Percentiles rank a stretch among this genome's conserved stretches.
These are phyloP conservation scores for Lasiommata megera DNA, from an alignment of 2,888 invertebrate genomes.

Conservation along the genomic window DNA sequence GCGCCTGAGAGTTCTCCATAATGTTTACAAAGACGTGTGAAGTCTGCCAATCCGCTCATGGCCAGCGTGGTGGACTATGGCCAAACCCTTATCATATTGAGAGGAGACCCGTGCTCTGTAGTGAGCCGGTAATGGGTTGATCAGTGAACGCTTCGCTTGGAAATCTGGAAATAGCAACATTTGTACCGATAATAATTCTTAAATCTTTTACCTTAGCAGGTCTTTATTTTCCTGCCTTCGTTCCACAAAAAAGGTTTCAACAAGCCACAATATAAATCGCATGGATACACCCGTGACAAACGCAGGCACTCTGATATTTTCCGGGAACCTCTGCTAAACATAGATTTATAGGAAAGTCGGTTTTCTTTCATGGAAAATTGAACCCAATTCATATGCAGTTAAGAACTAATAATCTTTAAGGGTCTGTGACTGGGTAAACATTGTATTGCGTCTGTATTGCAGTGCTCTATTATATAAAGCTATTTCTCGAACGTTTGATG, in stretches of 20 bases:
- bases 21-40: too few species aligned
- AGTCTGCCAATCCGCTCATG: too few species aligned
- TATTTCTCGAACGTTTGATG: background rate
- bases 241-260: background rate
- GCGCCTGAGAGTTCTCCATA: too few species aligned
- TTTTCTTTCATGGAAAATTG: background rate
- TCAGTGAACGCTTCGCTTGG: too few species aligned
- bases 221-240: background rate
- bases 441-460: background rate
- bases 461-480: background rate
- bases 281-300: background rate
- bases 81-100: too few species aligned
- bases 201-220: background rate
- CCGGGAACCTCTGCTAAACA: background rate
- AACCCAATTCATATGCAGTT: background rate
- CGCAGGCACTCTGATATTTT: slow-evolving; percentile 4
- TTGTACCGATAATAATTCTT: too few species aligned
- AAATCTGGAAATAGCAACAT: too few species aligned
- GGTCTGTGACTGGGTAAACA: background rate
- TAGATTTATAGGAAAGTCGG: background rate
- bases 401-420: background rate
- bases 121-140: too few species aligned
- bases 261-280: background rate
- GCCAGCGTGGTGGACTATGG: too few species aligned
- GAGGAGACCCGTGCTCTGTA: too few species aligned